Base-by-base conservation (phyloP, 2,113 vertebrate species). In the Mobula birostris region DNA sequence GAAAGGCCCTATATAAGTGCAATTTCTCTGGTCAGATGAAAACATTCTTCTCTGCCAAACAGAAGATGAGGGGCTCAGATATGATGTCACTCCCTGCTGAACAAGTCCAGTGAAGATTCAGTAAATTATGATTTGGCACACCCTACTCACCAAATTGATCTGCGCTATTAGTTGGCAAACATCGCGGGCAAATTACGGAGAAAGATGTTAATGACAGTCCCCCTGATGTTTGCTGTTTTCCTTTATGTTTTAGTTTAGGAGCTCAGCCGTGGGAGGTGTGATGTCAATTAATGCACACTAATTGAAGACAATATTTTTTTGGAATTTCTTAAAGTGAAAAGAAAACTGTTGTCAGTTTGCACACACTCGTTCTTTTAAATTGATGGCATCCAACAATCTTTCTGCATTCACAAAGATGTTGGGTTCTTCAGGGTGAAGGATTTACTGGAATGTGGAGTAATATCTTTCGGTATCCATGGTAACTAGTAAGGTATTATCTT, bases 281-380 rank as follows among this genome's bases (percentile, higher is more conserved):
- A 90, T 66, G 29, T 90, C 63, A 90, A 66, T 66, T 90, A 90
- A 66, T 9, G 21, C 1, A 4, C 11, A 7, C 63, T 66, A 90
- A 90, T 90, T 90, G 63, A 63, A 63, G 15, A 90, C 63, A 90
- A 90, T 90, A 90, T 90, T 90, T 90, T 48, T 66, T 88, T 61
- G 27, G 85, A 66, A 88, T 63, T 88, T 29, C n/a, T 88, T 29
- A 88, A 66, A 63, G 61, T 90, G 85, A n/a, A 32, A 68, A 3
- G 6, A 90, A 66, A 90, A 68, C 61, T 68, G 85, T 90, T 66
- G 61, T n/a, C 85, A 90, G 85, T 19, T 2, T 61, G 19, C 17
- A 7, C 3, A 8, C 58, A 85, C 17, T 11, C 48, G 2, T 90
- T 32, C 14, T 2, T 66, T 66, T 32, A 19, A 66, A 27, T 12